phyloP scores from a whole-genome alignment of 30 jellyfish, hydroid and myxozoan genomes.

The Aurelia aurita region DNA sequence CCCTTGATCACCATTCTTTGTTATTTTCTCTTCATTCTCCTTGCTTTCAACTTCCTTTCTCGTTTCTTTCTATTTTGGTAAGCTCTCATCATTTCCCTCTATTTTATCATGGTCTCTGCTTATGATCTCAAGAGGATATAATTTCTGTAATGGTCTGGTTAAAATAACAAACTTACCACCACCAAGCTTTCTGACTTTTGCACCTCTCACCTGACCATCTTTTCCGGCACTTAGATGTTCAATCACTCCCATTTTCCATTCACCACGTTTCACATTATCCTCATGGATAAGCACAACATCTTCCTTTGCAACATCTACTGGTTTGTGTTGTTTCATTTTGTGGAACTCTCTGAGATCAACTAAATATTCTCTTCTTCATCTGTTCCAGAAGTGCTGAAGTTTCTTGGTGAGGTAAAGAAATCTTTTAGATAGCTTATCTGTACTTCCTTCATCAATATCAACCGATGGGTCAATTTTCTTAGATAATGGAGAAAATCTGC shows the following conservation, averaged over 20 bases:
- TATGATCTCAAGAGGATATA: constrained; percentile 17
- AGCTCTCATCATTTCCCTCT: not conserved
- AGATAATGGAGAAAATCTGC: constrained; percentile 21
- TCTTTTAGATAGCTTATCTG: not conserved
- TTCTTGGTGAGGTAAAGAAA: constrained; percentile 8
- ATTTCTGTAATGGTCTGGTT: constrained; percentile 1
- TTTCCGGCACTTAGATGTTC: constrained; percentile 6
- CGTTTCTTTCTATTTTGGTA: too few relatives aligned
- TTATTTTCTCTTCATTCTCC: too few relatives aligned
- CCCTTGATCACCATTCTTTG: too few relatives aligned
- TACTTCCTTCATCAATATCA: constrained; percentile 1
- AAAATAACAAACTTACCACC: constrained; percentile 20
- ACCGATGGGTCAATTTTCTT: not conserved
- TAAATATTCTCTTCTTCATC: constrained; percentile 22
- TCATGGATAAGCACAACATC: constrained; percentile 18
- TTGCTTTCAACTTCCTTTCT: too few relatives aligned
- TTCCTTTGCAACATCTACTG: not conserved
- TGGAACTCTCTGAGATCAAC: constrained; percentile 23
- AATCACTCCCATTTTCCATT: constrained; percentile 12
- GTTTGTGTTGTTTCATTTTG: not conserved
- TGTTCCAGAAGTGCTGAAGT: not conserved
- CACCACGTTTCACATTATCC: constrained; percentile 7
- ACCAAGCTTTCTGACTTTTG: constrained; percentile 4
- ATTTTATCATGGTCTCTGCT: not conserved
- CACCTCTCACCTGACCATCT: constrained; percentile 24